A percentile compares a stretch with the other conserved stretches of the same genome.
Conservation (phyloP, 2,888 invertebrate species). For the Uloborus plumipes region DNA sequence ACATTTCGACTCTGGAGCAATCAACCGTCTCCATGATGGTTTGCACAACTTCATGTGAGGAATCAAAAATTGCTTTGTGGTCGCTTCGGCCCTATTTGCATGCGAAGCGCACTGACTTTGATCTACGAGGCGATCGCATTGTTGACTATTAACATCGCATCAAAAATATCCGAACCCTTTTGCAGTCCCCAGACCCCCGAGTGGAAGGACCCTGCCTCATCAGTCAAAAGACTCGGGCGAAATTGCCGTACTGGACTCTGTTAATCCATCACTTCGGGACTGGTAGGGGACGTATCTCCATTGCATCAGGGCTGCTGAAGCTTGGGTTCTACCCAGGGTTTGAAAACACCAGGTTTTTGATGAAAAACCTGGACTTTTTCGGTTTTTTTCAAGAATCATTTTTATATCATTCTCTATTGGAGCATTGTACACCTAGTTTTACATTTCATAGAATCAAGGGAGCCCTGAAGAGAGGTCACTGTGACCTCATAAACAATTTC, state of each 20-base stretch:
- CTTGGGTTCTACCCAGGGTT: too few relatives aligned
- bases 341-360: too few relatives aligned
- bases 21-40: neutral
- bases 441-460: too few relatives aligned
- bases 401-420: too few relatives aligned
- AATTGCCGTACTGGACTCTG: conserved; percentile 40
- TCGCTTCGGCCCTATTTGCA: conserved; percentile 8
- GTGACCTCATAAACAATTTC: too few relatives aligned
- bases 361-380: too few relatives aligned
- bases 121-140: conserved; percentile 41
- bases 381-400: too few relatives aligned
- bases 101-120: conserved; percentile 34
- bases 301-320: too few relatives aligned
- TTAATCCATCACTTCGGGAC: conserved; percentile 20
- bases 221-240: conserved; percentile 51
- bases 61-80: conserved; percentile 57
- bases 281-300: conserved; percentile 2
- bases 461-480: too few relatives aligned
- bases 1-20: conserved; percentile 1
- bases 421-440: too few relatives aligned
- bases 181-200: conserved; percentile 17
- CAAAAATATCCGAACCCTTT: conserved; percentile 36
- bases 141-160: conserved; percentile 62
- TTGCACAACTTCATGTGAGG: conserved; percentile 27
- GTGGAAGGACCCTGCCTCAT: conserved; percentile 25